phyloP scores from a whole-genome alignment of 2,113 vertebrate genomes.

The Hemibagrus wyckioides region DNA sequence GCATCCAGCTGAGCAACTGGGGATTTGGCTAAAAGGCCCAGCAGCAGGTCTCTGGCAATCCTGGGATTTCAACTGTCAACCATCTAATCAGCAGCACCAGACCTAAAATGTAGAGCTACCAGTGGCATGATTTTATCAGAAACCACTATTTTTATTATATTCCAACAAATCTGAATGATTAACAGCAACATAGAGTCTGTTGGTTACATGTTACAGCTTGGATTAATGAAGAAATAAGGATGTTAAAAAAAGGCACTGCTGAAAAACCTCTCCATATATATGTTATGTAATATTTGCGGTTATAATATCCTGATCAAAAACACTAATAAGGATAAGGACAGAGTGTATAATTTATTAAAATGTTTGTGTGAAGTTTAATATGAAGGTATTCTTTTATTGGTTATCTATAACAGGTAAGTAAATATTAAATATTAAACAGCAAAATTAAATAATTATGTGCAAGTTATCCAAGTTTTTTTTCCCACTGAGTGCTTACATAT shows the following conservation, averaged over 20 bases:
- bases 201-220: background rate
- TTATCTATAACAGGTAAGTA: background rate
- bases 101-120: background rate
- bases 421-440: no score
- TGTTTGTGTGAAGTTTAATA: background rate
- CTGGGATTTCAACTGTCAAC: slow-evolving; percentile 13
- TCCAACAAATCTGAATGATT: background rate
- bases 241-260: background rate
- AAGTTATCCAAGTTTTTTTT: no score
- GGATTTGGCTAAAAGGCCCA: background rate
- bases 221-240: background rate
- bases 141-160: background rate
- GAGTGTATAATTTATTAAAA: background rate
- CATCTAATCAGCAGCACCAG: background rate
- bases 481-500: background rate
- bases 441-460: background rate
- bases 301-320: background rate
- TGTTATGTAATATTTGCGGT: background rate
- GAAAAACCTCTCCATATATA: background rate
- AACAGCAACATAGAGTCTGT: background rate
- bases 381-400: background rate
- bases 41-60: background rate
- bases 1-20: background rate
- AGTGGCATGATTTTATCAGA: background rate
- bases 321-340: background rate